Conservation (phyloP, 2,888 invertebrate species). For the Neoitamus cyanurus region DNA sequence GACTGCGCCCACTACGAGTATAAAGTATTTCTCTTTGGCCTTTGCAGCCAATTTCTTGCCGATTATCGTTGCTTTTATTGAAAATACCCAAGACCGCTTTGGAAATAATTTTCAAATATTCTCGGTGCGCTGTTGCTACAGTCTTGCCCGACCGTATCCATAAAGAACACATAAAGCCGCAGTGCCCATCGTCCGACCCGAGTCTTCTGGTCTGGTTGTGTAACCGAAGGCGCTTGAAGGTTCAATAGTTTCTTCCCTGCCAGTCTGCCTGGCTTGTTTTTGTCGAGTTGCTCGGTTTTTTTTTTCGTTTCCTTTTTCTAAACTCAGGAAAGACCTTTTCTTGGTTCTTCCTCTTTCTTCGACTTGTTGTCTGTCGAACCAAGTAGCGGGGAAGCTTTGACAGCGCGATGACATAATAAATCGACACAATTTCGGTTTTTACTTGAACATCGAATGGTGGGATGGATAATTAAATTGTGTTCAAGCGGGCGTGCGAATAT, state of each 20-base stretch:
- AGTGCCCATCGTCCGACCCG: background rate
- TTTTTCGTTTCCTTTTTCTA: background rate
- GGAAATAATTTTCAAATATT: background rate
- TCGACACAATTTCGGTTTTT: background rate
- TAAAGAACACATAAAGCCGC: background rate
- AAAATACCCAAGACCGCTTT: background rate
- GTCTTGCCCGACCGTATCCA: background rate
- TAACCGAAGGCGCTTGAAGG: background rate
- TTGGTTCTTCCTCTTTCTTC: background rate
- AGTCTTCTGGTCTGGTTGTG: slow-evolving; percentile 16
- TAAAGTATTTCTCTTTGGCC: background rate
- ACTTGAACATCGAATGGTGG: too few relatives aligned
- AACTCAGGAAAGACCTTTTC: background rate
- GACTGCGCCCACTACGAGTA: background rate
- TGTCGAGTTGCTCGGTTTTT: background rate
- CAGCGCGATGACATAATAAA: background rate
- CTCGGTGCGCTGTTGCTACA: background rate
- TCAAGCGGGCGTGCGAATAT: too few relatives aligned
- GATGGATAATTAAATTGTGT: too few relatives aligned
- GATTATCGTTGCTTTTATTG: slow-evolving; percentile 5
- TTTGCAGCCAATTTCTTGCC: slow-evolving; percentile 1
- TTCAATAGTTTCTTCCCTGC: slow-evolving; percentile 10
- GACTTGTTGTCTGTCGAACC: background rate
- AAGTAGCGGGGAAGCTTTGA: background rate
- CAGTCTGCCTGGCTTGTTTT: background rate